Conservation (phyloP, 1,140 invertebrate genomes). For the Fopius arisanus region DNA sequence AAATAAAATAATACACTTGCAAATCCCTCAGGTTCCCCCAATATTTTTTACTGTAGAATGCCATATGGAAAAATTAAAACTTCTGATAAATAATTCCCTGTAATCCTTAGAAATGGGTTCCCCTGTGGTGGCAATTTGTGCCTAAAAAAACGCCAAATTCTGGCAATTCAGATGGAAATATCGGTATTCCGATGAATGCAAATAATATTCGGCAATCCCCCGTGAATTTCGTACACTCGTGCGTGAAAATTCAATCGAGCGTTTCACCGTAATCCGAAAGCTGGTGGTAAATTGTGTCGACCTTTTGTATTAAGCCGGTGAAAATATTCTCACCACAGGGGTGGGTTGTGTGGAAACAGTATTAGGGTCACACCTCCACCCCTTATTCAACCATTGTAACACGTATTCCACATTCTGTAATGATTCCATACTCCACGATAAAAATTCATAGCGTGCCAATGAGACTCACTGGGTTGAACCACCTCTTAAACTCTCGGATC, state of each 20-base stretch:
- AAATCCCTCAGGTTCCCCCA: too few relatives aligned
- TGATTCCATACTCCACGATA: background rate
- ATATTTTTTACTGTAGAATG: too few relatives aligned
- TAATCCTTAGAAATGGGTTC: background rate
- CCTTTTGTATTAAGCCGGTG: too few relatives aligned
- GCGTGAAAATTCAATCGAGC: conserved; percentile 1
- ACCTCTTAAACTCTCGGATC: conserved; percentile 21
- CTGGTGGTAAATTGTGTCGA: background rate
- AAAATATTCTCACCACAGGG: background rate
- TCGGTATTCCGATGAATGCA: background rate
- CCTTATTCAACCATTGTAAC: conserved; percentile 4
- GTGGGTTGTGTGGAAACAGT: background rate
- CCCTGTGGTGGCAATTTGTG: background rate
- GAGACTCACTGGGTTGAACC: conserved; percentile 15
- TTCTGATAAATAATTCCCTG: too few relatives aligned
- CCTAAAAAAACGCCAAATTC: background rate
- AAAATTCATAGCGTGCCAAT: conserved; percentile 30
- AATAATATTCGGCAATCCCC: background rate
- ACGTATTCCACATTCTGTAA: background rate
- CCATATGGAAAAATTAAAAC: too few relatives aligned
- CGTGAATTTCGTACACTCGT: background rate
- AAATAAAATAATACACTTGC: too few relatives aligned
- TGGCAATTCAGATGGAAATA: background rate
- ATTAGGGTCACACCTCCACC: conserved; percentile 12
- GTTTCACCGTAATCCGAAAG: background rate